Conservation (phyloP, 2,797 vertebrate species). For the Cichlasoma orientale region DNA sequence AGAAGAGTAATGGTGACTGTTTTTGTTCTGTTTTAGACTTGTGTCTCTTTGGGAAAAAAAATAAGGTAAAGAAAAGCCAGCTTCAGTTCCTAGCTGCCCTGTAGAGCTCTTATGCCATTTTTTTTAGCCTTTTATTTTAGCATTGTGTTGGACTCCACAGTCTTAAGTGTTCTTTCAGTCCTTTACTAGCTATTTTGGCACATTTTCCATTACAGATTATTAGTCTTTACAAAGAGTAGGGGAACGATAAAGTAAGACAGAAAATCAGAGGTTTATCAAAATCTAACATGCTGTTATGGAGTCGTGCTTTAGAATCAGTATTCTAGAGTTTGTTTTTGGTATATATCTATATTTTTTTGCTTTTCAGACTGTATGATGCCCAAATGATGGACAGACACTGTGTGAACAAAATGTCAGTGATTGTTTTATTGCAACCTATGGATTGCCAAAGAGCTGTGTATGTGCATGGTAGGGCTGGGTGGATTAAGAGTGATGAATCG, state of each 20-base stretch:
- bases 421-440: slow-evolving; percentile 95
- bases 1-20: slow-evolving; percentile 80
- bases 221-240: slow-evolving; percentile 60
- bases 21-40: slow-evolving; percentile 81
- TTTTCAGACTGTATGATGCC: slow-evolving; percentile 77
- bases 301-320: slow-evolving; percentile 80
- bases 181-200: slow-evolving; percentile 71
- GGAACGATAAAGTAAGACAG: slow-evolving; percentile 60
- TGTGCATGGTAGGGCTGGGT: slow-evolving; percentile 56
- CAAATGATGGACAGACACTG: slow-evolving; percentile 76
- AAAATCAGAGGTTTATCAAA: slow-evolving; percentile 73
- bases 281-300: slow-evolving; percentile 80
- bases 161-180: slow-evolving; percentile 78
- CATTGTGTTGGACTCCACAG: slow-evolving; percentile 77
- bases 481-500: slow-evolving; percentile 33
- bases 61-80: slow-evolving; percentile 58
- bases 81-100: slow-evolving; percentile 71
- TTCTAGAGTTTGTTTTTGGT: slow-evolving; percentile 80
- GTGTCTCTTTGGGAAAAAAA: slow-evolving; percentile 65
- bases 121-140: slow-evolving; percentile 76
- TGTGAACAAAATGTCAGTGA: slow-evolving; percentile 74
- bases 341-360: slow-evolving; percentile 78
- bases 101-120: slow-evolving; percentile 71
- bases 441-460: slow-evolving; percentile 91
- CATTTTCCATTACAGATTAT: slow-evolving; percentile 71